These are phyloP conservation scores for Damaliscus lunatus DNA, from an alignment of 2,113 vertebrate species.

Conservation along the genomic window DNA sequence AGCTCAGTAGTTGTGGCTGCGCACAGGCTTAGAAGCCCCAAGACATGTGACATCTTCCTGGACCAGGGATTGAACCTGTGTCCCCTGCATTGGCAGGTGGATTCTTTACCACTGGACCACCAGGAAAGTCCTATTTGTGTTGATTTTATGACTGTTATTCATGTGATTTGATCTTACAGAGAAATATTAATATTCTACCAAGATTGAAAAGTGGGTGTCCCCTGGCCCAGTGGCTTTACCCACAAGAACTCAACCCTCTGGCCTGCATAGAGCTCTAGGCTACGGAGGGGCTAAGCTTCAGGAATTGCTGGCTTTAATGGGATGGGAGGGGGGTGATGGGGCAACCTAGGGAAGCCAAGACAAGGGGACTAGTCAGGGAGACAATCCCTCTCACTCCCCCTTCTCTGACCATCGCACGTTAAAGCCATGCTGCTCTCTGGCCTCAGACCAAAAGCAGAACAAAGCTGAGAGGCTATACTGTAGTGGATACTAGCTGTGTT, in stretches of 20 bases:
- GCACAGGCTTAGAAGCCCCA: background rate
- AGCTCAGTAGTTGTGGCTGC: background rate
- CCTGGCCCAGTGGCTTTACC: background rate
- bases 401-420: background rate
- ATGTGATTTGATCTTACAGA: background rate
- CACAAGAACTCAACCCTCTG: background rate
- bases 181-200: background rate
- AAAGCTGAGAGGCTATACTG: background rate
- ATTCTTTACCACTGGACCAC: background rate
- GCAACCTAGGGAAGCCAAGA: background rate
- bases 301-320: background rate
- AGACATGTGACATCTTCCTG: background rate
- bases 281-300: background rate
- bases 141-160: background rate
- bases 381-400: background rate
- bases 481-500: background rate
- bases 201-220: background rate
- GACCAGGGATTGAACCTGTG: background rate
- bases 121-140: background rate
- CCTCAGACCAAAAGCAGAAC: background rate
- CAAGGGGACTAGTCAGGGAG: background rate
- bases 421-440: background rate
- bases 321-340: accelerated
- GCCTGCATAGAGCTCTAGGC: background rate
- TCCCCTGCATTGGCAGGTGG: background rate